Conservation (phyloP, 2,888 invertebrate genomes). For the Girardia tigrina region DNA sequence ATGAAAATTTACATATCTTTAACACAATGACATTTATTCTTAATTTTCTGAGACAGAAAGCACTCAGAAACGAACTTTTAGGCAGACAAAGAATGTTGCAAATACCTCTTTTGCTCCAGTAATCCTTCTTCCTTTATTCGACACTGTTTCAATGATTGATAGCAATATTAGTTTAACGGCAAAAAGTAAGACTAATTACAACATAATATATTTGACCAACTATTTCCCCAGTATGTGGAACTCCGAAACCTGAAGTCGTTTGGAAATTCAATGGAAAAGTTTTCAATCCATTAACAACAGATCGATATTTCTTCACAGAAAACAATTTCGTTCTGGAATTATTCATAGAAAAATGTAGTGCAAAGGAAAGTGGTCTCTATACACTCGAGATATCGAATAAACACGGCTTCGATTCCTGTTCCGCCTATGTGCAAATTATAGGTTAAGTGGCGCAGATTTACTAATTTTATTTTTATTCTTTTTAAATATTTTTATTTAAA, state of each 20-base stretch:
- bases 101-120: not conserved
- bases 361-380: slow-evolving; percentile 29
- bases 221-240: not conserved
- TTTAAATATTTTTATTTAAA: too few species aligned
- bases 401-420: slow-evolving; percentile 12
- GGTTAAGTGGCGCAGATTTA: too few species aligned
- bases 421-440: not conserved
- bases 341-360: not conserved
- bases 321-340: not conserved
- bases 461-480: too few species aligned
- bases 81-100: too few species aligned
- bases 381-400: slow-evolving; percentile 19
- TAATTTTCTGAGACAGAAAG: too few species aligned
- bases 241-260: not conserved
- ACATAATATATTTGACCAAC: too few species aligned
- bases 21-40: too few species aligned
- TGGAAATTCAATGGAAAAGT: not conserved
- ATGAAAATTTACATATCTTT: too few species aligned
- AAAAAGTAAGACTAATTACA: too few species aligned
- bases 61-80: too few species aligned
- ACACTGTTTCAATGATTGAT: not conserved
- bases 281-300: slow-evolving; percentile 1
- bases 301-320: not conserved
- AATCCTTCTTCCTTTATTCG: slow-evolving; percentile 24
- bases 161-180: slow-evolving; percentile 2